A percentile compares a stretch with the other conserved stretches of the same genome.
These are phyloP conservation scores for Netelia melanura DNA, from an alignment of 2,888 invertebrate genomes.

Conservation along the genomic window DNA sequence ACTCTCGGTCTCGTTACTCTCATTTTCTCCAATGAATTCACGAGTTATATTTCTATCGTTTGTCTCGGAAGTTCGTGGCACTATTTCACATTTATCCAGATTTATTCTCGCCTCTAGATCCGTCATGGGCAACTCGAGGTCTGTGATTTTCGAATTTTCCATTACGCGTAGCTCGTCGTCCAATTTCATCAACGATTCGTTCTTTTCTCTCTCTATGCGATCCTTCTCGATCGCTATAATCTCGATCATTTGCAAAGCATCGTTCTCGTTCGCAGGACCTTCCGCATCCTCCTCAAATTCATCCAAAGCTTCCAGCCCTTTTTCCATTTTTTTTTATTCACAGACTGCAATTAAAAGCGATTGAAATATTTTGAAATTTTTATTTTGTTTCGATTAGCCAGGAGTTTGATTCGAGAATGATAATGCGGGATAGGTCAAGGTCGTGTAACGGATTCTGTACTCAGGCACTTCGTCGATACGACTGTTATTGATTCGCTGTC, in stretches of 20 bases:
- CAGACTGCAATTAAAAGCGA: neutral
- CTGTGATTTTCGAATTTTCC: neutral
- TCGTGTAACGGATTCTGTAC: too few relatives aligned
- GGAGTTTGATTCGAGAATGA: too few relatives aligned
- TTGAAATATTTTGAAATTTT: neutral
- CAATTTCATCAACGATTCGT: constrained; percentile 70
- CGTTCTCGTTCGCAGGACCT: constrained; percentile 61
- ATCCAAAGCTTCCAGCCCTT: constrained; percentile 38
- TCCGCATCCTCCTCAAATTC: constrained; percentile 35
- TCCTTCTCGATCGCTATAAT: constrained; percentile 74
- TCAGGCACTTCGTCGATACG: too few relatives aligned
- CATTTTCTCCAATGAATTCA: constrained; percentile 9
- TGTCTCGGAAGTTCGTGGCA: constrained; percentile 21
- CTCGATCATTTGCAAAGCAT: constrained; percentile 67
- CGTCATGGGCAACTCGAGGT: constrained; percentile 64
- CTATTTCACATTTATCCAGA: constrained; percentile 26
- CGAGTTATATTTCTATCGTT: constrained; percentile 25
- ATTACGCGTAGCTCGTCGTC: constrained; percentile 64
- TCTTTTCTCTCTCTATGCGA: constrained; percentile 72
- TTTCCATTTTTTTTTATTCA: constrained; percentile 23
- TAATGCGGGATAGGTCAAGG: too few relatives aligned
- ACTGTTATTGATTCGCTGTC: too few relatives aligned
- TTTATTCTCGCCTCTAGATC: constrained; percentile 45
- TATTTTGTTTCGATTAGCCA: neutral
- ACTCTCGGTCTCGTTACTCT: constrained; percentile 27